phyloP scores from a whole-genome alignment of 2,113 vertebrate species.

The Python bivittatus region DNA sequence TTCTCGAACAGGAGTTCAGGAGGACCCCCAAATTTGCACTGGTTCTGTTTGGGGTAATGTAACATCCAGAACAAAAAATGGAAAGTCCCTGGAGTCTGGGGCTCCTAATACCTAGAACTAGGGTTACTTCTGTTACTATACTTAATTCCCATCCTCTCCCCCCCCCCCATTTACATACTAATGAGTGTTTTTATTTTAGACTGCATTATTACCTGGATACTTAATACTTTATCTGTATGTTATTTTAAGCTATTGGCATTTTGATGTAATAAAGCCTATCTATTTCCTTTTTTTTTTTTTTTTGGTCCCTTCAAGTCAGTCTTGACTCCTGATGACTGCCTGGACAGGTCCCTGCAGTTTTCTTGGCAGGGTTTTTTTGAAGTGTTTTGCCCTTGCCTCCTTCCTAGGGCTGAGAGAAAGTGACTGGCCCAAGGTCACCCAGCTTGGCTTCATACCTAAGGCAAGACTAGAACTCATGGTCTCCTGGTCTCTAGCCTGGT shows the following conservation, averaged over 20 bases:
- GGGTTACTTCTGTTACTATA: not conserved
- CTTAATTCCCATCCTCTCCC: not conserved
- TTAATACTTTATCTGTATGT: not conserved
- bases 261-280: not conserved
- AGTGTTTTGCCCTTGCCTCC: not conserved
- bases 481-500: not conserved
- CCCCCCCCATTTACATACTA: not conserved
- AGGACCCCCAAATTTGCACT: too few relatives aligned
- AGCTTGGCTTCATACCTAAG: not conserved
- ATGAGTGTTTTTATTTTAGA: not conserved
- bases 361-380: not conserved
- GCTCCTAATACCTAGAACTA: too few relatives aligned
- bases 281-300: not conserved
- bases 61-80: too few relatives aligned
- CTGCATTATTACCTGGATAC: not conserved
- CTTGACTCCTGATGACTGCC: not conserved
- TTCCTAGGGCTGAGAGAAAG: not conserved
- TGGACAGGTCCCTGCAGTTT: not conserved
- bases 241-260: not conserved
- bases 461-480: not conserved
- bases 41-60: too few relatives aligned
- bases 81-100: too few relatives aligned
- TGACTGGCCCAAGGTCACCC: not conserved
- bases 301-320: not conserved
- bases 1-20: too few relatives aligned